Base-by-base conservation (phyloP, 2,113 vertebrate species). In the Esox niger region DNA sequence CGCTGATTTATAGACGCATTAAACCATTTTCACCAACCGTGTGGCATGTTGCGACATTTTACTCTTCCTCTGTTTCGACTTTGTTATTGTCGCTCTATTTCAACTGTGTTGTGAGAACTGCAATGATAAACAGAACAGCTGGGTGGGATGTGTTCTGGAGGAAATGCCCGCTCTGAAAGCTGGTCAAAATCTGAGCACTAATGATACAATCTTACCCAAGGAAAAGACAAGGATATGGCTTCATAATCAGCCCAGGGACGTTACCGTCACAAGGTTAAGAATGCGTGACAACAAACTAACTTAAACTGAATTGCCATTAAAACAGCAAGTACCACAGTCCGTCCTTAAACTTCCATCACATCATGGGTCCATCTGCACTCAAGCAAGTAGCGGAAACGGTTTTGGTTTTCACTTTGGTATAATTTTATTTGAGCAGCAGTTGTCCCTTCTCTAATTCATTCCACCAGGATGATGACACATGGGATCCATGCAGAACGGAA, bases 261-360 rank as follows among this genome's bases (percentile, higher is more conserved):
- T 35, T 52, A 35, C 27, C 82, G 79, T 73, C 72, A 67, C 65
- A 73, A 62, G 71, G 77, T 64, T 1, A 61, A 25, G 62, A 87
- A 81, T 81, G 79, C 66, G 69, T 78, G 73, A 85, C 77, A 83
- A 86, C 83, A 87, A 89, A 87, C 78, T 86, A 87, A 82, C 74
- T 52, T 81, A 74, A 67, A 17, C 68, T 84, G 67, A 87, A 88
- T 83, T 78, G 78, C 79, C 76, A 76, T 46, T 26, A 49, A 88
- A 86, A 80, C 81, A 84, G 82, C 80, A 86, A 64, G 68, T 20
- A 81, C 70, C 75, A 71, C 57, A 62, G 64, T 31, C 29, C 58
- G 58, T 76, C 64, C 58, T 54, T 43, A 17, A 75, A 71, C 70
- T 43, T 74, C 68, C 63, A 31, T 29, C 23, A 20, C 20, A 56